Conservation (phyloP, 2,113 vertebrate genomes). For the Salvator merianae region DNA sequence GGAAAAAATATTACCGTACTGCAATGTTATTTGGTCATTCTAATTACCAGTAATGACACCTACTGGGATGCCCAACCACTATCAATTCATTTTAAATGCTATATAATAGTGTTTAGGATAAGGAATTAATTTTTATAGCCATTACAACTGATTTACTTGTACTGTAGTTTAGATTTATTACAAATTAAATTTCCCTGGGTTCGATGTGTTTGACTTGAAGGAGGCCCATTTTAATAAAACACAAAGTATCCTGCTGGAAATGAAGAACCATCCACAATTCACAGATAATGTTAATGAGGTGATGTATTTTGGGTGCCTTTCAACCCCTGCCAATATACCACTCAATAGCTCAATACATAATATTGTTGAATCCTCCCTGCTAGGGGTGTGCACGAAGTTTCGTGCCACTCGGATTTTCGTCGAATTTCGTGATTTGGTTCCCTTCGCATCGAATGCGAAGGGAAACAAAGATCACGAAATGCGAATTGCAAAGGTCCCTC, state of each 20-base stretch:
- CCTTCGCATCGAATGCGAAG: too few relatives aligned
- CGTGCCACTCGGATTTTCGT: too few relatives aligned
- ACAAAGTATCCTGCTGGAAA: background rate
- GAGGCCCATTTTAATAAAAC: slow-evolving; percentile 2
- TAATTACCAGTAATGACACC: slow-evolving; percentile 71
- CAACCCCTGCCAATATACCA: background rate
- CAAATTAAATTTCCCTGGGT: slow-evolving; percentile 56
- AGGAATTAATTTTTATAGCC: slow-evolving; percentile 74
- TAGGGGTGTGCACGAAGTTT: too few relatives aligned
- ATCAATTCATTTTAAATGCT: slow-evolving; percentile 71
- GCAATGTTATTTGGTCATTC: slow-evolving; percentile 54
- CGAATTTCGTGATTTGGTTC: too few relatives aligned
- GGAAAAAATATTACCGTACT: slow-evolving; percentile 30
- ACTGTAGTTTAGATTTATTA: slow-evolving; percentile 68
- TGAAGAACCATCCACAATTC: background rate
- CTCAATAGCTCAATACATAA: background rate
- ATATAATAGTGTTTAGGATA: slow-evolving; percentile 71
- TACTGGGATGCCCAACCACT: slow-evolving; percentile 51
- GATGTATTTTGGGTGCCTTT: background rate
- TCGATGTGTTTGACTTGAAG: slow-evolving; percentile 43
- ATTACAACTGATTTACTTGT: slow-evolving; percentile 57
- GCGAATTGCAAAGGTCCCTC: too few relatives aligned
- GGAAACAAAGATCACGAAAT: too few relatives aligned
- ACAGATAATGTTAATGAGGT: background rate
- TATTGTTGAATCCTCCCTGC: background rate